Evolutionary conservation across 2,888 invertebrate genomes (phyloP).

Genomic region (Ceratothoa steindachneri): DNA sequence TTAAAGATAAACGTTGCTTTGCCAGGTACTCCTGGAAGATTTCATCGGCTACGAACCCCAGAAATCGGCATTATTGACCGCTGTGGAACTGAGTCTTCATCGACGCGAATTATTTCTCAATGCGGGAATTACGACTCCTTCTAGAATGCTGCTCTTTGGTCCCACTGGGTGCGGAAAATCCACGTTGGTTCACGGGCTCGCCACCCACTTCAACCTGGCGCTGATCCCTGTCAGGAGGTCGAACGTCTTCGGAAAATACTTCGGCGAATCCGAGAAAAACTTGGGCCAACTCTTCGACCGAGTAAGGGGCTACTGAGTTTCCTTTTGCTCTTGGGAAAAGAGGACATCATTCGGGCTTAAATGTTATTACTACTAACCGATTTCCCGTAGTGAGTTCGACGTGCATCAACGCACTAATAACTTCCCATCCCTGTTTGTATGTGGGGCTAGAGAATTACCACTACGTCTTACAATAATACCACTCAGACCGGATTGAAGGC

Average conservation of each 20-base stretch:
- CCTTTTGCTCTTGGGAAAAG: not conserved
- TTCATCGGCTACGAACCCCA: constrained; percentile 20
- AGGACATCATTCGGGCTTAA: not conserved
- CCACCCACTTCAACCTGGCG: constrained; percentile 25
- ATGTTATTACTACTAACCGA: too few relatives aligned
- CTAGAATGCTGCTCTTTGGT: constrained; percentile 35
- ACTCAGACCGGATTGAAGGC: too few relatives aligned
- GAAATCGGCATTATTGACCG: constrained; percentile 16
- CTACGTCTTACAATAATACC: too few relatives aligned
- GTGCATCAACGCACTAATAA: not conserved
- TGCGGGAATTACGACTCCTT: constrained; percentile 25
- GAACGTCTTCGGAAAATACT: constrained; percentile 43
- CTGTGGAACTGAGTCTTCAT: constrained; percentile 20
- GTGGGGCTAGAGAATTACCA: too few relatives aligned
- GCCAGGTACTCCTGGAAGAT: not conserved
- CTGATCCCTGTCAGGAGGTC: constrained; percentile 33
- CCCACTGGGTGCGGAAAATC: constrained; percentile 44
- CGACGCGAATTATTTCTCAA: constrained; percentile 23
- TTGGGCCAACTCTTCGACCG: constrained; percentile 27
- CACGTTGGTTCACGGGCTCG: constrained; percentile 22
- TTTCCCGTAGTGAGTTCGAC: too few relatives aligned
- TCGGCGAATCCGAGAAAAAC: constrained; percentile 44
- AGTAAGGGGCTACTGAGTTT: constrained; percentile 15
- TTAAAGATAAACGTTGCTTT: not conserved
- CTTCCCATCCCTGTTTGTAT: too few relatives aligned